A percentile compares a stretch with the other conserved stretches of the same genome.
phyloP scores from a whole-genome alignment of 2,888 invertebrate species.

The Rugalucina vietnamica region DNA sequence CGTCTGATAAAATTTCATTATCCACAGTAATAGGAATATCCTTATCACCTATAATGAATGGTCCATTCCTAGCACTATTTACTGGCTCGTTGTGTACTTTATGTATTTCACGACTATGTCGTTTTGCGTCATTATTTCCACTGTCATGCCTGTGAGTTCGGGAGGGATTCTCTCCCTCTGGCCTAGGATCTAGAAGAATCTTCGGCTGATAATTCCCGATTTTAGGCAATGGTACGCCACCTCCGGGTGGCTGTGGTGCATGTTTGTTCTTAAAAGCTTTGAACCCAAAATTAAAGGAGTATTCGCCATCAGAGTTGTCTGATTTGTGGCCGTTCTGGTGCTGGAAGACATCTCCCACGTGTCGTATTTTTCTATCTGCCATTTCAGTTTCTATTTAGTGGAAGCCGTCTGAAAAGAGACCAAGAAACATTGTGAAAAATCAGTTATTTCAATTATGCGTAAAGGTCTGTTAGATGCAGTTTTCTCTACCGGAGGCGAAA shows the following conservation, averaged over 20 bases:
- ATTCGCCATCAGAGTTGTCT: conserved; percentile 1
- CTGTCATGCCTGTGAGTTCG: neutral
- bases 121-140: neutral
- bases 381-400: conserved; percentile 17
- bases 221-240: conserved; percentile 53
- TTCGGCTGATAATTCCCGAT: conserved; percentile 70
- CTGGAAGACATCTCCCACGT: conserved; percentile 51
- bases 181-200: conserved; percentile 33
- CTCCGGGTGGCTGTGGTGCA: conserved; percentile 64
- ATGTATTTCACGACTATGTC: neutral
- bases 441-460: no score
- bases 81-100: neutral
- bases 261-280: conserved; percentile 62
- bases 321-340: conserved; percentile 8
- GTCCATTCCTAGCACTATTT: neutral
- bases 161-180: neutral
- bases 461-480: no score
- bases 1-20: neutral
- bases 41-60: conserved; percentile 58
- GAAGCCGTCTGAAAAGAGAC: no score
- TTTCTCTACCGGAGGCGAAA: no score
- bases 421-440: no score
- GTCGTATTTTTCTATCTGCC: conserved; percentile 56
- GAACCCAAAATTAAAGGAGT: conserved; percentile 47
- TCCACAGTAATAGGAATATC: conserved; percentile 53